Evolutionary conservation across 2,888 invertebrate genomes (phyloP), one percentile per base, ranked within the genome.

Genomic region (Ichneumoninae sp.): DNA sequence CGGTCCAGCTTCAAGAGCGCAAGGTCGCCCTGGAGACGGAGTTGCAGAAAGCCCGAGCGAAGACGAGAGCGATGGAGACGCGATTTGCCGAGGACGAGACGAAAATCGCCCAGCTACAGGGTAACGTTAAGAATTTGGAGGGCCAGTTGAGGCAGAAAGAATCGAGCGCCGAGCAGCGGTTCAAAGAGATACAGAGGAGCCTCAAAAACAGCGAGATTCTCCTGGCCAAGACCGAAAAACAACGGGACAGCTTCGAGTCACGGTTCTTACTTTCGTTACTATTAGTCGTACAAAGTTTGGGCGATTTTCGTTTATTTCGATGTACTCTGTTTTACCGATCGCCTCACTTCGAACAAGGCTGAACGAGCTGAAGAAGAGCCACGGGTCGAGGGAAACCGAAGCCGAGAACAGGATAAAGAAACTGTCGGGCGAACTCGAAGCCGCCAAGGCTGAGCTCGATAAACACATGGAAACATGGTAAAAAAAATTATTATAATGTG

Each of bases 141-240:
- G 19, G 26, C 0, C 90, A 91, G 68, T 36, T 91, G 44, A 91
- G 90, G 69, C 89, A 90, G 54, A 92, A 90, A 81, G 91, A 92
- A 30, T 68, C 86, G 2, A 54, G 80, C 7, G 82, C 86, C 54
- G 91, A 92, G 16, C 81, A 82, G 22, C 86, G 82, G 7, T 22
- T 87, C 13, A 90, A 88, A 68, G 92, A 91, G 6, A 80, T 91
- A 87, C 88, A 89, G 66, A 92, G 89, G 72, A 82, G 86, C 30
- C 71, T 90, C 30, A 92, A 90, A 83, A 89, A 77, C 47, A 88
- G 88, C 65, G 91, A 93, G 19, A 83, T 54, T 3, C 83, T 89
- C 3, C 70, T 91, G 19, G 71, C 77, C 1, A 91, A 90, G 69
- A 80, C 91, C 57, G 92, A 93, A 76, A 90, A 89, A 72, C 93